A percentile compares a stretch with the other conserved stretches of the same genome.
phyloP scores from a whole-genome alignment of 2,888 invertebrate species.

The Meganola albula region DNA sequence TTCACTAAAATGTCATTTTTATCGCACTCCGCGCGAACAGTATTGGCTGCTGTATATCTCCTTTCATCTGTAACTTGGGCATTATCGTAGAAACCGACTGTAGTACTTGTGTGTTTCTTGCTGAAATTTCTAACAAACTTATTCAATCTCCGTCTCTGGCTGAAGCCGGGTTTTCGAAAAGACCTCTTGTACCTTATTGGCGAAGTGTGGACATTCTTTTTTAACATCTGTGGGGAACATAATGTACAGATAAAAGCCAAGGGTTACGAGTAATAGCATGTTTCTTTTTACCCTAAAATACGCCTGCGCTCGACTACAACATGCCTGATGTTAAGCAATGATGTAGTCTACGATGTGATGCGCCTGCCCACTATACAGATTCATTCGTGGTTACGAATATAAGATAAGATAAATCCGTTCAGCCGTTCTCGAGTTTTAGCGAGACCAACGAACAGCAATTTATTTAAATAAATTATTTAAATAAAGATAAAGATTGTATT shows the following conservation, averaged over 20 bases:
- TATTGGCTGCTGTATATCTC: neutral
- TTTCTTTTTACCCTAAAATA: too few relatives aligned
- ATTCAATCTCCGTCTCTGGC: slow-evolving; percentile 10
- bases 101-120: slow-evolving; percentile 34
- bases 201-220: slow-evolving; percentile 9
- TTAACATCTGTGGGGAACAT: slow-evolving; percentile 18
- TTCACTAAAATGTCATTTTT: neutral
- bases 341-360: too few relatives aligned
- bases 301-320: too few relatives aligned
- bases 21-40: neutral
- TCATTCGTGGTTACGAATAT: too few relatives aligned
- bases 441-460: too few relatives aligned
- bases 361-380: too few relatives aligned
- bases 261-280: too few relatives aligned
- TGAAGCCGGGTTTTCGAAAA: neutral
- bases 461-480: too few relatives aligned
- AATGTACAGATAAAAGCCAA: neutral
- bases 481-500: too few relatives aligned
- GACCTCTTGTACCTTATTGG: slow-evolving; percentile 16
- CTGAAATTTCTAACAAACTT: slow-evolving; percentile 30
- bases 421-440: too few relatives aligned
- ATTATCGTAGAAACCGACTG: slow-evolving; percentile 20
- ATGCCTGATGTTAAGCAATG: too few relatives aligned
- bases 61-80: slow-evolving; percentile 3
- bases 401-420: too few relatives aligned